Percentiles rank a stretch among this genome's conserved stretches.
Evolutionary conservation across 1,140 invertebrate species (phyloP).

Genomic region (Batillaria attramentaria): DNA sequence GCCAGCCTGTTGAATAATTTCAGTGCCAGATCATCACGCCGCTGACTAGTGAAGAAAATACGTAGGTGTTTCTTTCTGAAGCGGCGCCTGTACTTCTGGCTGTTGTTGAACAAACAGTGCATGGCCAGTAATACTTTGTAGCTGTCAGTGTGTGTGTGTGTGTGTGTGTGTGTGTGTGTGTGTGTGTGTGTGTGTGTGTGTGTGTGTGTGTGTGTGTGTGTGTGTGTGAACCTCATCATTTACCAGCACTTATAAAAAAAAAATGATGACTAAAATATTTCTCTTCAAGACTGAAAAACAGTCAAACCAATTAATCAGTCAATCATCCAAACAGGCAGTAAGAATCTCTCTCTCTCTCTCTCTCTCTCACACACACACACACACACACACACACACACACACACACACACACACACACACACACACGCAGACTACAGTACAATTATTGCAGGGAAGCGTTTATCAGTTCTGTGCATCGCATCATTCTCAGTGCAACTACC

Average conservation of each 20-base stretch:
- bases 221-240: neutral
- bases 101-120: no score
- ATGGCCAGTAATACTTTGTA: no score
- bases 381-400: neutral
- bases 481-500: neutral
- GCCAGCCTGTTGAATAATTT: no score
- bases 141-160: no score
- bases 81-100: no score
- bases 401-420: neutral
- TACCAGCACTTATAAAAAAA: neutral
- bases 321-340: neutral
- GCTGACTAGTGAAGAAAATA: no score
- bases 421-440: neutral
- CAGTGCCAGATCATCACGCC: no score
- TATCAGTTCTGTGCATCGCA: neutral
- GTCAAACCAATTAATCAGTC: neutral
- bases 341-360: neutral
- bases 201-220: constrained; percentile 13
- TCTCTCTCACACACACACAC: neutral
- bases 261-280: neutral
- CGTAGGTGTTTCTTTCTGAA: no score
- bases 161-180: neutral
- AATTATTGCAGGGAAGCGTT: no score
- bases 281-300: neutral
- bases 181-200: neutral